Conservation (phyloP, 2,113 vertebrate species). For the Megaceryle maxima region DNA sequence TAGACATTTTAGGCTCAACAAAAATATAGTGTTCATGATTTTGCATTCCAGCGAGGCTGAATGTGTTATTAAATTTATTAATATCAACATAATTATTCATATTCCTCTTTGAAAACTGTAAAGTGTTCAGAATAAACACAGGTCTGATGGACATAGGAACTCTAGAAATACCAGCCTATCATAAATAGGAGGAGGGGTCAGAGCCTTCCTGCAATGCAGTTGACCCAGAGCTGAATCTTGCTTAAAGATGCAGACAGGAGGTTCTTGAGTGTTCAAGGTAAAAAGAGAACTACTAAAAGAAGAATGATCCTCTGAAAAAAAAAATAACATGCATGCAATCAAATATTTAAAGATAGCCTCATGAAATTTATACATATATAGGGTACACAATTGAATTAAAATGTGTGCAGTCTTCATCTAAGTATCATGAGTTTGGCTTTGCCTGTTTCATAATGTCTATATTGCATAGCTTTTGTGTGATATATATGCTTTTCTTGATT, state of each 20-base stretch:
- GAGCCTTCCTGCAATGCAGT: neutral
- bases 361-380: neutral
- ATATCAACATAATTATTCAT: neutral
- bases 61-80: neutral
- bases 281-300: neutral
- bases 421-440: neutral
- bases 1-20: neutral
- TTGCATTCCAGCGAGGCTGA: neutral
- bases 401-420: neutral
- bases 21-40: neutral
- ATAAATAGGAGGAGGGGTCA: neutral
- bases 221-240: neutral
- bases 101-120: neutral
- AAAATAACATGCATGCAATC: too few species aligned
- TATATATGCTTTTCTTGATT: neutral
- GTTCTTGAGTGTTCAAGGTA: neutral
- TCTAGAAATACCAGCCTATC: neutral
- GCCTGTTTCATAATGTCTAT: neutral
- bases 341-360: neutral
- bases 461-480: neutral
- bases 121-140: neutral
- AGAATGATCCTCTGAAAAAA: neutral
- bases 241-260: neutral
- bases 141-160: neutral
- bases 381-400: neutral